Base-by-base conservation (phyloP, 2,113 vertebrate species). In the Sinosuthora webbiana region DNA sequence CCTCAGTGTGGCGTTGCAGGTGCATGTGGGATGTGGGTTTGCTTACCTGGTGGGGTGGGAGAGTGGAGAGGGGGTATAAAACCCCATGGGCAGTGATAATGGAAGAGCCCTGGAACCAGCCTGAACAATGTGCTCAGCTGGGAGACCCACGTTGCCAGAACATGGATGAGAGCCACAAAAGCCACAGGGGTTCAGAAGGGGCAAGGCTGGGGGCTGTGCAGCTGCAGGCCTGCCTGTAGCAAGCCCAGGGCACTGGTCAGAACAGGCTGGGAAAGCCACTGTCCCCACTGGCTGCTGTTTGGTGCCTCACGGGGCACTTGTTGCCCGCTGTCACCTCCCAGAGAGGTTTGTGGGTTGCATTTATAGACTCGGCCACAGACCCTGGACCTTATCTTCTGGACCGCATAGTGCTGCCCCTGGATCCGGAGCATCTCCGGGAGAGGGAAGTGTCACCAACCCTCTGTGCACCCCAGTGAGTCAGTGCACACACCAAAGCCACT, bases 301-400 rank as follows among this genome's bases (percentile, higher is more conserved):
- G 0, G 39, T 88, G 84, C 90, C 78, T 27, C 78, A 55, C 0
- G 0, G 70, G 78, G 24, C 39, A 67, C 77, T 49, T n/a, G 63
- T 31, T 77, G 71, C 79, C 92, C 10, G 0, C 90, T 56, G 71
- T 83, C 79, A 89, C 90, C 95, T 95, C 93, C 79, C 1, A 2
- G 83, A 93, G 90, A 75, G 93, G 92, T 92, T 79, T 96, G 95
- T 86, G 93, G 92, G 83, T 75, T 94, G 83, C 93, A 86, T 94
- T 94, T 95, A 90, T 95, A 97, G 95, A 75, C 76, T 60, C 1
- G 0, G 55, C 68, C 90, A 56, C 88, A 96, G 92, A 83, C 71
- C 60, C 64, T 6, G 49, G 64, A 41, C 68, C 76, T 55, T 74
- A 59, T 80, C 85, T 78, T 60, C 55, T 24, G 75, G 71, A 57